Conservation (phyloP, 2,888 invertebrate species). For the Tetanocera ferruginea region DNA sequence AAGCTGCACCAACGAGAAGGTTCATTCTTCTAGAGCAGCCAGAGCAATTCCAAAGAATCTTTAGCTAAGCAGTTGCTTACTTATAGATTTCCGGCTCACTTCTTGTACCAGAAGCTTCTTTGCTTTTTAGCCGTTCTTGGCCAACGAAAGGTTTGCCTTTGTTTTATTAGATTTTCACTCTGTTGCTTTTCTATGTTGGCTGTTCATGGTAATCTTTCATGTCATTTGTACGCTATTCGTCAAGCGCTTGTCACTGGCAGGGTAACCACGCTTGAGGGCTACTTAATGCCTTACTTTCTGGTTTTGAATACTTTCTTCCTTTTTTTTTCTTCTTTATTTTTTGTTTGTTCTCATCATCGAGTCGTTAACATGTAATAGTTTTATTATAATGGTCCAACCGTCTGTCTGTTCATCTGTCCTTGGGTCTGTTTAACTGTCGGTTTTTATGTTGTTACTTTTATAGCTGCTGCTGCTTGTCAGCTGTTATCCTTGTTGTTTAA, state of each 20-base stretch:
- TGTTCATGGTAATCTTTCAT: not conserved
- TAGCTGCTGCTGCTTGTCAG: no score
- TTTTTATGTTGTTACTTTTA: no score
- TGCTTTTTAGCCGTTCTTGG: not conserved
- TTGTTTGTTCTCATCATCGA: not conserved
- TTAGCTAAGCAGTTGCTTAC: not conserved
- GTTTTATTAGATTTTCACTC: not conserved
- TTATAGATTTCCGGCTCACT: not conserved
- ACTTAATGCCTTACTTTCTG: not conserved
- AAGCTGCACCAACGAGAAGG: not conserved
- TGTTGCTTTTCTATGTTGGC: not conserved
- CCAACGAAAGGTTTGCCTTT: not conserved
- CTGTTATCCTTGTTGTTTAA: not conserved
- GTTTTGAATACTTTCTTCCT: not conserved
- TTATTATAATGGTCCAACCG: not conserved
- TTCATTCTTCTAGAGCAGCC: no score
- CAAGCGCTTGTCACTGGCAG: not conserved
- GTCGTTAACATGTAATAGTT: constrained; percentile 1
- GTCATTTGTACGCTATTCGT: not conserved
- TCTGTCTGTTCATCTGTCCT: no score
- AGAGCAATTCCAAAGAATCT: not conserved
- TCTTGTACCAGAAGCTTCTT: not conserved
- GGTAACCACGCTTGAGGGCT: not conserved
- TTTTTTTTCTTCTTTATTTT: not conserved
- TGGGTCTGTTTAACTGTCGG: no score